phyloP scores from a whole-genome alignment of 1,140 invertebrate genomes.

The Danaus melanippus region DNA sequence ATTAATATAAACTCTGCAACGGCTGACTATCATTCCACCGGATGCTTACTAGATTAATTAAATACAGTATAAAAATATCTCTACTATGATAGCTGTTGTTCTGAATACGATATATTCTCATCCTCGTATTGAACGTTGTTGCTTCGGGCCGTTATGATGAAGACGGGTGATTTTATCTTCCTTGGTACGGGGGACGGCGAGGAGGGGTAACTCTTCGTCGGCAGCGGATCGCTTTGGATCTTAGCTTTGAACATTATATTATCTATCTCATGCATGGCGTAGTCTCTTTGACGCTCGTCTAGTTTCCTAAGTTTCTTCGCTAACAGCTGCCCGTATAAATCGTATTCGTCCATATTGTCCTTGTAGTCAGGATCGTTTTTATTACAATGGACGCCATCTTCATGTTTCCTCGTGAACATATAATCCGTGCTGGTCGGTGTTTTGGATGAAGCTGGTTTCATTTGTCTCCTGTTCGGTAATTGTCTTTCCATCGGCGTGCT shows the following conservation, averaged over 20 bases:
- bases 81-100: conserved; percentile 27
- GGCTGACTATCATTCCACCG: too few species aligned
- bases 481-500: neutral
- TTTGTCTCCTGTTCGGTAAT: conserved; percentile 3
- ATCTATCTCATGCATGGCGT: conserved; percentile 62
- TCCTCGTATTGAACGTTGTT: conserved; percentile 43
- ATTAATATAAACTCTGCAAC: too few species aligned
- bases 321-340: conserved; percentile 49
- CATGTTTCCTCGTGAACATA: conserved; percentile 8
- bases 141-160: conserved; percentile 28
- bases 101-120: conserved; percentile 40
- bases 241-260: conserved; percentile 61
- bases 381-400: conserved; percentile 8
- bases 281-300: conserved; percentile 53
- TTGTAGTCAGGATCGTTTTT: conserved; percentile 7
- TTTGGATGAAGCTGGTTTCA: conserved; percentile 5
- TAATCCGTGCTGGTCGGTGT: neutral
- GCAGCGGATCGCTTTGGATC: conserved; percentile 35
- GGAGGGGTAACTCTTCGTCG: conserved; percentile 26
- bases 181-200: conserved; percentile 35
- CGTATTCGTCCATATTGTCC: conserved; percentile 41
- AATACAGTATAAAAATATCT: too few species aligned
- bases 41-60: too few species aligned
- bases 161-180: conserved; percentile 46
- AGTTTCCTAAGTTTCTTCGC: conserved; percentile 58